These are phyloP conservation scores for Bradysia coprophila DNA, from an alignment of 1,140 invertebrate species.

Conservation along the genomic window DNA sequence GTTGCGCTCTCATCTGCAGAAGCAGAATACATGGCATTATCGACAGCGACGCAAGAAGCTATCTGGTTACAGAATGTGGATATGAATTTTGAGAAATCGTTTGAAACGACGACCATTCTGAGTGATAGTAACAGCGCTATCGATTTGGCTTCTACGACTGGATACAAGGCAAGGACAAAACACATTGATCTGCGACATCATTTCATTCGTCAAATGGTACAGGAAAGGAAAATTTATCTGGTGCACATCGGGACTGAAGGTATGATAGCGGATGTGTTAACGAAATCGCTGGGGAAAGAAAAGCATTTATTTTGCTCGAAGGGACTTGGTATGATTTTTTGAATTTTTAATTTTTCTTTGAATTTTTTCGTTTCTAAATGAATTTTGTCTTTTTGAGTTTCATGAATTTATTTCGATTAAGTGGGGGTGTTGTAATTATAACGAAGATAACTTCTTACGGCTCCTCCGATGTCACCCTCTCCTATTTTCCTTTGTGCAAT, in stretches of 20 bases:
- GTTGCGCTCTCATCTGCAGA: slow-evolving; percentile 19
- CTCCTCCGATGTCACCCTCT: too few relatives aligned
- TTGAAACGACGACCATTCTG: neutral
- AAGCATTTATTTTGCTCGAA: neutral
- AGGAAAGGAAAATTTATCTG: neutral
- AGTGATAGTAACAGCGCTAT: slow-evolving; percentile 5
- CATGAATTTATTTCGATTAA: neutral
- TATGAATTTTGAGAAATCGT: slow-evolving; percentile 4
- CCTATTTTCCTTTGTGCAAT: too few relatives aligned
- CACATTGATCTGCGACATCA: slow-evolving; percentile 22
- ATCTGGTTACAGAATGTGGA: slow-evolving; percentile 12
- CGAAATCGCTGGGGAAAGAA: neutral
- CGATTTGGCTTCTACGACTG: neutral
- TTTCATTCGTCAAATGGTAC: slow-evolving; percentile 6
- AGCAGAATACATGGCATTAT: slow-evolving; percentile 18
- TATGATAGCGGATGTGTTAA: neutral
- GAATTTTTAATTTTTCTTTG: neutral
- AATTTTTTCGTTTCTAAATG: neutral
- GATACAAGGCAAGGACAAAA: slow-evolving; percentile 11
- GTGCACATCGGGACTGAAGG: neutral
- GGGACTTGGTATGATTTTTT: neutral
- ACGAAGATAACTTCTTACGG: too few relatives aligned
- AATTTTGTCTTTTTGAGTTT: neutral
- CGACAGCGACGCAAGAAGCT: slow-evolving; percentile 9
- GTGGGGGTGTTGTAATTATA: neutral